Base-by-base conservation (phyloP, 2,797 vertebrate genomes). In the Scleropages formosus region DNA sequence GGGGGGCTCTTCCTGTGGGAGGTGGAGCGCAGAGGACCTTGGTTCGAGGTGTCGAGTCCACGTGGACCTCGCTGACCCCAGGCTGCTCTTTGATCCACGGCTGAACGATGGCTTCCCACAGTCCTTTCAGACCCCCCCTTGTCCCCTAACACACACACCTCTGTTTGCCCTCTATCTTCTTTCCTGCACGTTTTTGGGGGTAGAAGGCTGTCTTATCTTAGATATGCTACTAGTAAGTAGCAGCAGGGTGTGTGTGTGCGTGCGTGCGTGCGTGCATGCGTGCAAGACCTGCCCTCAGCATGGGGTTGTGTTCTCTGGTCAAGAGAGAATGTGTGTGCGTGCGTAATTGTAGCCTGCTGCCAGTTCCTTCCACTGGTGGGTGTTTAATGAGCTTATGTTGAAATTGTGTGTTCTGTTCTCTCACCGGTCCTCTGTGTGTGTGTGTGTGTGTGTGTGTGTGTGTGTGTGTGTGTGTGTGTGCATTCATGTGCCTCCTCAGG, bases 401-500 rank as follows among this genome's bases (percentile, higher is more conserved):
- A n/a, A n/a, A n/a, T n/a, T n/a, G n/a, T n/a, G n/a, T n/a, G n/a
- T n/a, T n/a, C 79, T 51, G 64, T 60, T 60, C 10, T 69, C 65
- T n/a, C n/a, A n/a, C n/a, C n/a, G n/a, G n/a, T n/a, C n/a, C 10
- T 84, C 84, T 58, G 77, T 62, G 10, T 22, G 20, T 65, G 22
- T 77, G 10, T 71, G 18, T 73, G 11, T 22, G 8, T 58, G 18
- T 74, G 1, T 73, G 20, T 75, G 61, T 39, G 26, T n/a, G 16
- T 27, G n/a, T n/a, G 27, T 66, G 39, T 44, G 66, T 39, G 31
- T 75, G 44, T 66, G 15, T 78, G 66, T 26, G 22, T 73, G 44
- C 65, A 15, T 77, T 18, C 49, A 11, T 8, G 20, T 56, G 68
- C 24, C 53, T 12, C 70, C 63, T 51, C 80, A 98, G 96, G 90